Base-by-base conservation (phyloP, 2,888 invertebrate species). In the Ectobius pallidus region DNA sequence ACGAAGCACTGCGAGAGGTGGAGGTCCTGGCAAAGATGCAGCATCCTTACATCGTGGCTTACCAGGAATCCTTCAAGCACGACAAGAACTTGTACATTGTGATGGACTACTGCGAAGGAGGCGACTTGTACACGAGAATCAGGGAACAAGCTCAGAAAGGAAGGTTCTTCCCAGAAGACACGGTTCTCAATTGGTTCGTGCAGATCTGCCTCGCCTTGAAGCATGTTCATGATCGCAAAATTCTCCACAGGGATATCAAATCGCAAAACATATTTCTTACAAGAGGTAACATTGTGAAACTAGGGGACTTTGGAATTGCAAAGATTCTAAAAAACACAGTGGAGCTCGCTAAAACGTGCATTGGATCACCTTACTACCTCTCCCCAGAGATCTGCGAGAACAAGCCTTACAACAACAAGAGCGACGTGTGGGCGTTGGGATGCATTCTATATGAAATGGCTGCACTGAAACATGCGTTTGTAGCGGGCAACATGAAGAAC, bases 401-500 rank as follows among this genome's bases (percentile, higher is more conserved):
- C 30, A 58, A 58, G 30, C 58, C 58, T 3, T 58, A 58, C 27
- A 58, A 58, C 30, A 58, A 58, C n/a, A 58, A 58, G n/a, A 58
- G 58, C 30, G 58, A 58, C 30, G 2, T 58, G n/a, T 58, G 58
- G 58, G 58, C 58, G n/a, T 4, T 58, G 16, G 58, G 58, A 7
- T 58, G 58, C 18, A 30, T 58, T 30, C 58, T 58, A 11, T 58
- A 58, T 30, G 58, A 58, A 16, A 58, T 58, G 58, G 58, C 58
- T 30, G 30, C 58, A 30, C n/a, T 58, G n/a, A 58, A 58, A 58
- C 58, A 58, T 30, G 58, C 58, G 14, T 58, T 58, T 58, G 58
- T 58, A 25, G 58, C 58, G 11, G 58, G 58, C 27, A 58, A 58
- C n/a, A 58, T 58, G 58, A 58, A 58, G 30, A 58, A 58, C n/a